Conservation (phyloP, 1,140 invertebrate species). For the Thaumatotibia leucotreta region DNA sequence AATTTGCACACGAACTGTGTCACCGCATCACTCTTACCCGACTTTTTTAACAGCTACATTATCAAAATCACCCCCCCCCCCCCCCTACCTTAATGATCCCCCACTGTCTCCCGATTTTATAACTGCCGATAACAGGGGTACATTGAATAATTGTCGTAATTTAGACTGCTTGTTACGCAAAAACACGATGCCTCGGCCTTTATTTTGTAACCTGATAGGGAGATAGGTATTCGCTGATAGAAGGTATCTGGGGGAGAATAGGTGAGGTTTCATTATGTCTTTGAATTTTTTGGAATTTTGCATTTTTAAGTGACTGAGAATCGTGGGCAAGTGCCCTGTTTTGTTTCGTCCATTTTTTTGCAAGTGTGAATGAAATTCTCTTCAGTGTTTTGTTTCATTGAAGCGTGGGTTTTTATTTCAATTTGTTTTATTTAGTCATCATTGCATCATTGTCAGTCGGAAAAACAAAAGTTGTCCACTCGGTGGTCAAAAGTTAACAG, state of each 20-base stretch:
- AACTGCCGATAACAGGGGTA: constrained; percentile 59
- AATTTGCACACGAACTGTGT: neutral
- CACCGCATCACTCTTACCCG: neutral
- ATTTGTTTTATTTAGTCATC: no score
- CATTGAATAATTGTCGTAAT: constrained; percentile 70
- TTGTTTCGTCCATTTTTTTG: neutral
- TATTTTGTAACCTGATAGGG: constrained; percentile 34
- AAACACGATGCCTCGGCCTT: constrained; percentile 44
- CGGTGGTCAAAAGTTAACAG: no score
- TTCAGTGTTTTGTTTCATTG: no score
- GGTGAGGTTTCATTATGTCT: constrained; percentile 6
- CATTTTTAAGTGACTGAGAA: neutral
- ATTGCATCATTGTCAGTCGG: no score
- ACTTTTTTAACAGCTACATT: constrained; percentile 10
- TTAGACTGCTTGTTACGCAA: constrained; percentile 61
- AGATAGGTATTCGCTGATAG: constrained; percentile 18
- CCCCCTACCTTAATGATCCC: constrained; percentile 60
- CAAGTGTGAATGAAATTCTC: neutral
- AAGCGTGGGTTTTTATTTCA: no score
- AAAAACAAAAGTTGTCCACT: no score
- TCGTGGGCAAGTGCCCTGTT: neutral
- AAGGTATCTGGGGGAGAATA: constrained; percentile 1
- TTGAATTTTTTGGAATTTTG: constrained; percentile 5
- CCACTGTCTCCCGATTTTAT: constrained; percentile 37
- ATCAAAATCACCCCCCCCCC: constrained; percentile 16